Evolutionary conservation across 2,113 vertebrate species (phyloP), one percentile per base, ranked within the genome.

Genomic region (Syngnathus floridae): DNA sequence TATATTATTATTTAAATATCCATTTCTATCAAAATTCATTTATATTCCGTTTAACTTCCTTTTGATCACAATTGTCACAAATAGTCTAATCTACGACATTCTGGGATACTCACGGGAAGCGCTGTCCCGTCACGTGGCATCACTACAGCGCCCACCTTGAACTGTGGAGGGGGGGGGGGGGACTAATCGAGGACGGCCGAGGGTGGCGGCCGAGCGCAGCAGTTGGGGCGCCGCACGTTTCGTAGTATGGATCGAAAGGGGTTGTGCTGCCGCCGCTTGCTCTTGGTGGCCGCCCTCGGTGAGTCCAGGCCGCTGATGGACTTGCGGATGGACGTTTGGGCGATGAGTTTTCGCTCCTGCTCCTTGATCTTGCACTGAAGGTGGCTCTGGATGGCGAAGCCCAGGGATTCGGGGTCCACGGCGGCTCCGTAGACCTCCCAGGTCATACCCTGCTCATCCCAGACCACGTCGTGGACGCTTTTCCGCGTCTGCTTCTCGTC

Each of bases 401-500:
- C 97, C 38, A 99, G 87, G 0, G 94, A 97, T 74, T 99, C 97
- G 0, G 93, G 94, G 83, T 99, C 97, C 0, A 98, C 88, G 0
- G 95, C 95, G 0, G 97, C 97, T 1, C 97, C 97, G 0, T 99
- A 99, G 56, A 99, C 96, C 76, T 99, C 97, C 97, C 97, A 99
- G 0, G 97, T 99, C 97, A 99, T 99, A 63, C 97, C 97, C 74
- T 99, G 95, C 66, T 99, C 97, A 0, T 99, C 97, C 97, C 97
- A 99, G 51, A 95, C 86, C 0, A 99, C 97, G 26, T 99, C 96
- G 2, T 94, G 90, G 66, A 98, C 70, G 0, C 88, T 88, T 72
- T 94, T 96, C 52, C 69, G 85, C 64, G 88, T 92, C 43, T 92
- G 88, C 75, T 92, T 86, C 37, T 31, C 66, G 78, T 79, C 89